phyloP scores from a whole-genome alignment of 2,888 invertebrate species.

The Drosophila ustulata region DNA sequence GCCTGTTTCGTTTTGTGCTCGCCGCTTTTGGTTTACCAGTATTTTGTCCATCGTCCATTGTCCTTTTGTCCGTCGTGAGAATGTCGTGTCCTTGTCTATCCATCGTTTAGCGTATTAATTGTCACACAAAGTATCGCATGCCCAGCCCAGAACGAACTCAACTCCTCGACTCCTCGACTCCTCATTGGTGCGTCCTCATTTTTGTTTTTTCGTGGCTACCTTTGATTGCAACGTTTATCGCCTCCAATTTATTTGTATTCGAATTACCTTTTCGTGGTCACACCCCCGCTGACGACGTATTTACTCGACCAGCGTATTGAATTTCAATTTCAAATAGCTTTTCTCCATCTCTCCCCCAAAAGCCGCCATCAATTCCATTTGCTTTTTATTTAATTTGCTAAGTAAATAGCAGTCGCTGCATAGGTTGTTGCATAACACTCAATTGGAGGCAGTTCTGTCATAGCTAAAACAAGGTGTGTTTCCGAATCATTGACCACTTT shows the following conservation, averaged over 20 bases:
- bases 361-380: slow-evolving; percentile 37
- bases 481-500: slow-evolving; percentile 9
- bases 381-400: slow-evolving; percentile 78
- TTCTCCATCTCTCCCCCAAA: not conserved
- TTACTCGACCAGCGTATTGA: slow-evolving; percentile 69
- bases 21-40: slow-evolving; percentile 29
- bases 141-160: slow-evolving; percentile 34
- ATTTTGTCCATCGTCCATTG: not conserved
- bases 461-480: slow-evolving; percentile 43
- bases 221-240: slow-evolving; percentile 77
- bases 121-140: slow-evolving; percentile 78
- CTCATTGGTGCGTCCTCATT: slow-evolving; percentile 50
- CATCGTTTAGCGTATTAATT: slow-evolving; percentile 81
- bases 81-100: slow-evolving; percentile 39
- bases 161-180: not conserved
- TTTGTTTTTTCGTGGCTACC: slow-evolving; percentile 37
- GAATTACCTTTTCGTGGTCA: slow-evolving; percentile 41
- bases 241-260: slow-evolving; percentile 75
- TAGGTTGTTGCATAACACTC: slow-evolving; percentile 26
- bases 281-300: slow-evolving; percentile 41
- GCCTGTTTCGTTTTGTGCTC: slow-evolving; percentile 57
- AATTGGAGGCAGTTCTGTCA: slow-evolving; percentile 20
- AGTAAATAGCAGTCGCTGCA: slow-evolving; percentile 63
- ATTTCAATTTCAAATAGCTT: slow-evolving; percentile 78
- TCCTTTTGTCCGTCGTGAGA: slow-evolving; percentile 43